These are phyloP conservation scores for Spialia ferax DNA, from an alignment of 2,888 invertebrate genomes.

Conservation along the genomic window DNA sequence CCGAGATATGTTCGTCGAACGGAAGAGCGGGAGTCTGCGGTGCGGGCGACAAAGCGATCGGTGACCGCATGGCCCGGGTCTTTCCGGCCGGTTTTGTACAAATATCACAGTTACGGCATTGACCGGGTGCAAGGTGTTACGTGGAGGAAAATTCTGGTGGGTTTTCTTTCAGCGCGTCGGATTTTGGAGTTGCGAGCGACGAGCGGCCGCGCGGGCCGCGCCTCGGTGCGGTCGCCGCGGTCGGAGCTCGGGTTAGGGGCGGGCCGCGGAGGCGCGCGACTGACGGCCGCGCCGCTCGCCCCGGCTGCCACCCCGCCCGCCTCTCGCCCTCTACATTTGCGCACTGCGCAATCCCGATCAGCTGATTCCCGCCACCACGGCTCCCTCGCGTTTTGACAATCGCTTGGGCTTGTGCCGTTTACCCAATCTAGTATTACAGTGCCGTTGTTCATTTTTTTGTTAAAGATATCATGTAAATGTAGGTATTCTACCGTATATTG, in stretches of 20 bases:
- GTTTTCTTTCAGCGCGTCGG: slow-evolving; percentile 57
- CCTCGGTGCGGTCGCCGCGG: slow-evolving; percentile 54
- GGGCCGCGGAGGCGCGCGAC: slow-evolving; percentile 58
- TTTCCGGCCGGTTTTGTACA: slow-evolving; percentile 52
- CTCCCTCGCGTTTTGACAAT: slow-evolving; percentile 58
- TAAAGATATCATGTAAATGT: no score
- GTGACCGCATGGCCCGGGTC: slow-evolving; percentile 51
- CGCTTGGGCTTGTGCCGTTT: slow-evolving; percentile 32
- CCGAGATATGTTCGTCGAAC: slow-evolving; percentile 52
- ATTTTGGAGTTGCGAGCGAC: slow-evolving; percentile 46
- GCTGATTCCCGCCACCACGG: slow-evolving; percentile 85
- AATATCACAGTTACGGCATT: slow-evolving; percentile 67
- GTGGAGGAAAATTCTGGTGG: slow-evolving; percentile 42
- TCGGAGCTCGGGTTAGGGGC: slow-evolving; percentile 50
- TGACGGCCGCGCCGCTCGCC: slow-evolving; percentile 68
- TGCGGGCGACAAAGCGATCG: slow-evolving; percentile 46
- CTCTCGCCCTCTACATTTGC: slow-evolving; percentile 75
- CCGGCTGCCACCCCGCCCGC: slow-evolving; percentile 49
- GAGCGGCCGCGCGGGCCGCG: slow-evolving; percentile 53
- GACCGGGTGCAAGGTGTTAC: slow-evolving; percentile 46
- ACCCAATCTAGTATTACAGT: slow-evolving; percentile 25
- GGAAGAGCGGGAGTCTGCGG: slow-evolving; percentile 60
- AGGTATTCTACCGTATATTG: no score
- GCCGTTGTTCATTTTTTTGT: slow-evolving; percentile 58
- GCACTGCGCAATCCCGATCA: slow-evolving; percentile 85